Evolutionary conservation across 2,888 invertebrate species (phyloP).

Genomic region (Cerceris ruficornis): DNA sequence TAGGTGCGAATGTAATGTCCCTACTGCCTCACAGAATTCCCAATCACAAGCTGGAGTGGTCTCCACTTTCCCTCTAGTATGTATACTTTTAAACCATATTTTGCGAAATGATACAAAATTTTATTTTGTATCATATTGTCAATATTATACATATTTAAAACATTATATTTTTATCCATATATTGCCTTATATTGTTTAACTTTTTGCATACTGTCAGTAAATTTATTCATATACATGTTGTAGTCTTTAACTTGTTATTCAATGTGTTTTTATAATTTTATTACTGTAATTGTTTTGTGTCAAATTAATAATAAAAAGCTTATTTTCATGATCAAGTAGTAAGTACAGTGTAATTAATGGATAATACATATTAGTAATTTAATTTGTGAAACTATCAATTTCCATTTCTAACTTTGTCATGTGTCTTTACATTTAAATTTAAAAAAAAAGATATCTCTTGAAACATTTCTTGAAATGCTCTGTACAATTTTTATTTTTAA

Average conservation of each 20-base stretch:
- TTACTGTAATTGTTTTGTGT: constrained; percentile 5
- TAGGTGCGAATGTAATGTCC: constrained; percentile 79
- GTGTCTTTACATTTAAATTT: too few relatives aligned
- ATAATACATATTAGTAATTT: not conserved
- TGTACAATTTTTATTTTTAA: too few relatives aligned
- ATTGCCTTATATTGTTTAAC: not conserved
- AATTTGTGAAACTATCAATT: not conserved
- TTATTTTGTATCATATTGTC: constrained; percentile 4
- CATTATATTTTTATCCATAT: not conserved
- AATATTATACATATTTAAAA: not conserved
- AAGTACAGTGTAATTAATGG: not conserved
- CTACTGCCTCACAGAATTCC: constrained; percentile 77
- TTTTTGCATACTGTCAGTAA: not conserved
- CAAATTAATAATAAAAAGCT: not conserved
- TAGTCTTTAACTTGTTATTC: not conserved
- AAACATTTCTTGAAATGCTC: too few relatives aligned
- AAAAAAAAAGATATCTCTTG: too few relatives aligned
- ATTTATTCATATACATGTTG: not conserved
- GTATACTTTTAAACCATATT: constrained; percentile 48
- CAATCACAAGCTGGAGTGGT: constrained; percentile 77
- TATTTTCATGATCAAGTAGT: not conserved
- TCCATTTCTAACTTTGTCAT: not conserved
- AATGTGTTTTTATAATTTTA: constrained; percentile 14
- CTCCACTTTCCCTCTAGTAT: constrained; percentile 78
- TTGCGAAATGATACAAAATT: not conserved